phyloP scores from a whole-genome alignment of 2,797 vertebrate species.

The Delichon dasypus region DNA sequence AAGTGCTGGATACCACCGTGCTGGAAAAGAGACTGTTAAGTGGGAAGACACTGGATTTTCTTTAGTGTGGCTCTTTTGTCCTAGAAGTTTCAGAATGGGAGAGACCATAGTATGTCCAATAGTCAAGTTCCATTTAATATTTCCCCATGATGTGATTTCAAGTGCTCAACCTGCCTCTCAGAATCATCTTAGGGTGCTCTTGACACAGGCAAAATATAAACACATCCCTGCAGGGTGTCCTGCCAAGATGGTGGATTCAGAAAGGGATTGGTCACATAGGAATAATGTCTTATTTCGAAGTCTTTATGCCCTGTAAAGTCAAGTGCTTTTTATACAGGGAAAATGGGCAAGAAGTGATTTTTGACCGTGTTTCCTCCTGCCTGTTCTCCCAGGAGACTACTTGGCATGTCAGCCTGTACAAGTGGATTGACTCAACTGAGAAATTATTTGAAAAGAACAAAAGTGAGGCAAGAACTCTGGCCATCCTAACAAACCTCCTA shows the following conservation, averaged over 20 bases:
- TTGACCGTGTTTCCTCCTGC: not conserved
- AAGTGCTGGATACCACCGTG: accelerated
- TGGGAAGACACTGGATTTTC: not conserved
- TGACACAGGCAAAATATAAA: not conserved
- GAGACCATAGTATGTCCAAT: not conserved
- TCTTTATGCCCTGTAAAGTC: not conserved
- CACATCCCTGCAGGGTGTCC: not conserved
- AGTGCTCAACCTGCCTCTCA: not conserved
- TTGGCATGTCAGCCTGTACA: not conserved
- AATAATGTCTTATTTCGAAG: not conserved
- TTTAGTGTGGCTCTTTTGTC: not conserved
- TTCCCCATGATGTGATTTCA: not conserved
- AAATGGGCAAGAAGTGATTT: not conserved
- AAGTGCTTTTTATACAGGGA: not conserved
- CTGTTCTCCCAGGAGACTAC: not conserved
- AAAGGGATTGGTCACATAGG: not conserved
- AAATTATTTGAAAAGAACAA: not conserved
- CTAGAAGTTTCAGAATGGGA: not conserved
- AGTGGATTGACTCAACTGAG: not conserved
- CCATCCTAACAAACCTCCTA: not conserved
- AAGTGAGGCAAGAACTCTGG: not conserved
- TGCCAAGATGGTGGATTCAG: not conserved
- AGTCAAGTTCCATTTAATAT: not conserved
- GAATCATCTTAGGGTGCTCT: not conserved
- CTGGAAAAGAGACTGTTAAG: not conserved